Base-by-base conservation (phyloP, 2,797 vertebrate genomes). In the Acanthopagrus latus region DNA sequence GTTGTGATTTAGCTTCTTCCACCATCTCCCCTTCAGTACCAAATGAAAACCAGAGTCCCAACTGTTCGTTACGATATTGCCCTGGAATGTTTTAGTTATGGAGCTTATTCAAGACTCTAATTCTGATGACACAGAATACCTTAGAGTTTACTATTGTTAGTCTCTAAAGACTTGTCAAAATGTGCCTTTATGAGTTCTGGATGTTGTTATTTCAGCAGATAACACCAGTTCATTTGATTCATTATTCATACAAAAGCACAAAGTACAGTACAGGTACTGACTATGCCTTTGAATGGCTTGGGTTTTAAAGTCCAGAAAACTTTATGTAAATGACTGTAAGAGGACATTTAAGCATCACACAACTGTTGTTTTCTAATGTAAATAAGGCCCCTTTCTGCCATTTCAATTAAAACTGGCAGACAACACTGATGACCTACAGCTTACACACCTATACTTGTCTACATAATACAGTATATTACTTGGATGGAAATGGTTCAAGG, bases 11-110 rank as follows among this genome's bases (percentile, higher is more conserved):
- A 56, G 64, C 74, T 69, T 71, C 69, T 23, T 78, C 20, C 50
- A 63, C 57, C 50, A 50, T 72, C 33, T 81, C 16, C 51, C 64
- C 13, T 71, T 25, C 58, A 64, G 23, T 9, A 58, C 33, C 80
- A 86, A 91, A 87, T 89, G 68, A 84, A 88, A 91, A 84, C 81
- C 83, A 84, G 69, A 86, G 74, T 63, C 54, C 43, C 54, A 46
- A 60, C n/a, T 47, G 55, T 41, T 74, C 0, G 25, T 88, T 88
- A 87, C 72, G 25, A 72, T 74, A 33, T 74, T 52, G 59, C 43
- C 13, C 70, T 71, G 86, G 86, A 88, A 88, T 86, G 88, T 83
- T 88, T 87, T 76, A 87, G 80, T 89, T 86, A 88, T 65, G 84
- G 76, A 82, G 66, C 38, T 71, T 74, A 63, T 80, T 71, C 79